Conservation (phyloP, 2,113 vertebrate genomes). For the Xenopus laevis region DNA sequence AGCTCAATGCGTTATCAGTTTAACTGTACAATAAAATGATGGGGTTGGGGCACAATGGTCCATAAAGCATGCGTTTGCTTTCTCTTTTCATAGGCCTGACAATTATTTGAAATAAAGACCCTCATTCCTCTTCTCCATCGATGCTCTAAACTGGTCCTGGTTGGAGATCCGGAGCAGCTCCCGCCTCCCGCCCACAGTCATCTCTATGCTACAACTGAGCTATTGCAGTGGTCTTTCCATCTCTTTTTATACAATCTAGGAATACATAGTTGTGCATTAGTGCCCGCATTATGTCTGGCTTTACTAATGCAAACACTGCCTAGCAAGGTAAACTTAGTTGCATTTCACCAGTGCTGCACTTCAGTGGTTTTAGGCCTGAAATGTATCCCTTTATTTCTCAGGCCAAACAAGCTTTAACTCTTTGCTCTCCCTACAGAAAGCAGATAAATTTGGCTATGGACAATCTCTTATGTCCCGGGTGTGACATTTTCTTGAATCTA, state of each 20-base stretch:
- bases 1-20: too few relatives aligned
- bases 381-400: too few relatives aligned
- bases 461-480: slow-evolving; percentile 80
- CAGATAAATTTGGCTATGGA: slow-evolving; percentile 71
- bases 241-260: not conserved
- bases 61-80: too few relatives aligned
- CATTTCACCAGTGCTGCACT: too few relatives aligned
- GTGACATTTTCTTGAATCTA: slow-evolving; percentile 56
- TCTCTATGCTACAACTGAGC: slow-evolving; percentile 66
- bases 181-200: slow-evolving; percentile 81
- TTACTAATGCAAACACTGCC: too few relatives aligned
- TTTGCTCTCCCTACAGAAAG: slow-evolving; percentile 60
- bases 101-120: slow-evolving; percentile 77
- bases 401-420: too few relatives aligned
- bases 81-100: slow-evolving; percentile 67
- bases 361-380: too few relatives aligned
- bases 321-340: too few relatives aligned
- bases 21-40: too few relatives aligned
- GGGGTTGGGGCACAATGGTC: too few relatives aligned
- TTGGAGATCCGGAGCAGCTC: slow-evolving; percentile 81
- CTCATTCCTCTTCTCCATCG: slow-evolving; percentile 77
- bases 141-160: slow-evolving; percentile 73
- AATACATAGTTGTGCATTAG: not conserved
- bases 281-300: too few relatives aligned
- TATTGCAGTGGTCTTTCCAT: not conserved